phyloP scores from a whole-genome alignment of 2,888 invertebrate genomes.

The Galeopsomyia nigrocyanea region DNA sequence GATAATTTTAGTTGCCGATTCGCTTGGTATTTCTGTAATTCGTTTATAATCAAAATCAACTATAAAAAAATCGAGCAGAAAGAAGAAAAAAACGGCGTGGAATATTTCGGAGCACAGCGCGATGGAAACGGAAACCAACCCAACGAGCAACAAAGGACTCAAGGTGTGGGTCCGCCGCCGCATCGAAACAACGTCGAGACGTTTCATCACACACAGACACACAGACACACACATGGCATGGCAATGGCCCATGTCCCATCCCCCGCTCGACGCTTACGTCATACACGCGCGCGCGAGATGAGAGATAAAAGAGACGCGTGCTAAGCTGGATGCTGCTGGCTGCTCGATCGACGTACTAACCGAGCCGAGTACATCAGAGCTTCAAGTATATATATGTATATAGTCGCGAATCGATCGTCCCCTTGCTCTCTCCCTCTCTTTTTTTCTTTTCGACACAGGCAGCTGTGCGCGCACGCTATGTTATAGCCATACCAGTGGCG shows the following conservation, averaged over 20 bases:
- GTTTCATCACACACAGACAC: neutral
- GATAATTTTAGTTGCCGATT: no score
- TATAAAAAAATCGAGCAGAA: no score
- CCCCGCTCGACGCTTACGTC: no score
- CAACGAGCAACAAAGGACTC: no score
- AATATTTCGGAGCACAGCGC: no score
- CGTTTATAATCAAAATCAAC: no score
- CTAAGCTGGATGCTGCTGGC: conserved; percentile 31
- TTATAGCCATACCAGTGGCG: neutral
- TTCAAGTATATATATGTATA: conserved; percentile 33
- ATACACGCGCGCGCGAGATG: conserved; percentile 9
- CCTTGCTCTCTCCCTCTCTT: neutral
- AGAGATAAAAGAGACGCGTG: conserved; percentile 12
- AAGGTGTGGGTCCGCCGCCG: no score
- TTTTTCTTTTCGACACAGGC: conserved; percentile 14
- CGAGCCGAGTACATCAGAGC: conserved; percentile 44
- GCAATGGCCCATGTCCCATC: no score
- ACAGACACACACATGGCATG: neutral
- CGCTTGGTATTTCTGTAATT: no score
- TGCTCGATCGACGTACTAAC: conserved; percentile 50
- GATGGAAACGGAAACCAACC: no score
- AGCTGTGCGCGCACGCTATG: conserved; percentile 30
- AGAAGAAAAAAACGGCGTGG: no score
- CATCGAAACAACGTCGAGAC: no score
- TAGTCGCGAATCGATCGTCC: conserved; percentile 48